Evolutionary conservation across 2,113 vertebrate genomes (phyloP).

Genomic region (Abramis brama): DNA sequence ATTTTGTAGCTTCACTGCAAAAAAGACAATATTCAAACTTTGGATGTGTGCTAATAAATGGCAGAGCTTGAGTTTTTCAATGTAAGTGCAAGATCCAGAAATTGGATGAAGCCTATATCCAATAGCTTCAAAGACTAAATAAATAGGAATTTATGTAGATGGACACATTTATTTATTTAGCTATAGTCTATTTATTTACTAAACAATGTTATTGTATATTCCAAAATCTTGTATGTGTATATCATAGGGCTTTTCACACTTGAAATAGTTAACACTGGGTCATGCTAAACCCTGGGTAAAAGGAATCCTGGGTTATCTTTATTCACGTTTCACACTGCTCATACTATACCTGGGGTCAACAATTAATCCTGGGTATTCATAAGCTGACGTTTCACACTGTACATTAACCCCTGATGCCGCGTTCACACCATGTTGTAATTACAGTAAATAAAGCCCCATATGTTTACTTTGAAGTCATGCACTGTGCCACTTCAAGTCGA

Average conservation of each 20-base stretch:
- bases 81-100: background rate
- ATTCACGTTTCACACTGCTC: background rate
- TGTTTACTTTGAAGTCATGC: no score
- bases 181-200: background rate
- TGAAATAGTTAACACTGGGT: background rate
- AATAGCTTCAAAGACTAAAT: background rate
- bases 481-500: no score
- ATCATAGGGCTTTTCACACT: background rate
- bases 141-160: background rate
- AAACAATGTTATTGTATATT: background rate
- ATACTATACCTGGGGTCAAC: background rate
- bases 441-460: no score
- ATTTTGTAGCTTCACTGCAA: background rate
- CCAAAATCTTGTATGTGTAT: background rate
- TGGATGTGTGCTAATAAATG: background rate
- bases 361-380: background rate
- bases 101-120: background rate
- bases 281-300: background rate
- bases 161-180: background rate
- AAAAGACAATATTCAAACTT: background rate
- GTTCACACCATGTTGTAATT: no score
- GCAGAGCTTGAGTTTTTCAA: background rate
- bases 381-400: background rate
- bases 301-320: background rate
- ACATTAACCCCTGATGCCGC: background rate